These are phyloP conservation scores for Tinamus guttatus DNA, from an alignment of 2,113 vertebrate species.

Conservation along the genomic window DNA sequence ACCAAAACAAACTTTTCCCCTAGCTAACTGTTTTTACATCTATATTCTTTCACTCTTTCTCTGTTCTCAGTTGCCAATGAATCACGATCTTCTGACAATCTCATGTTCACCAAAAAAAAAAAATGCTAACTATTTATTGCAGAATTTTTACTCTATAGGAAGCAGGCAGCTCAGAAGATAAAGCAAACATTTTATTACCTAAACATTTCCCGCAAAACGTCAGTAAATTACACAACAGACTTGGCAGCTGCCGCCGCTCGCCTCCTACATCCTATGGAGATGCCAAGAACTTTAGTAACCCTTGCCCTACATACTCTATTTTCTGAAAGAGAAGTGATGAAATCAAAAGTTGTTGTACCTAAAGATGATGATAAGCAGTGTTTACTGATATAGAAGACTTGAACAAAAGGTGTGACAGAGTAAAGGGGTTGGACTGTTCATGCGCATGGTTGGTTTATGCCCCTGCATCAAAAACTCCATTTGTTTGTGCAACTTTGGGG, in stretches of 20 bases:
- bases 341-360: background rate
- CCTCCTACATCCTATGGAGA: background rate
- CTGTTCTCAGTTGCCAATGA: slow-evolving; percentile 16
- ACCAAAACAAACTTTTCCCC: background rate
- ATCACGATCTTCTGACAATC: background rate
- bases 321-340: background rate
- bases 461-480: background rate
- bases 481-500: background rate
- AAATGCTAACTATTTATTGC: background rate
- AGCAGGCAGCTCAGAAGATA: background rate
- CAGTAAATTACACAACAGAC: slow-evolving; percentile 26
- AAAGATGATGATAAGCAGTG: background rate
- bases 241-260: background rate
- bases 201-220: background rate
- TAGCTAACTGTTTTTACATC: background rate
- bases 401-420: background rate
- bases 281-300: slow-evolving; percentile 35
- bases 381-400: background rate
- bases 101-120: background rate
- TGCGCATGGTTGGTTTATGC: fast-evolving
- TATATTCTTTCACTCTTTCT: background rate
- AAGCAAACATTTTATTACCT: background rate
- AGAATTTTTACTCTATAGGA: background rate
- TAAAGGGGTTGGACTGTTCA: background rate
- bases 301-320: background rate